Base-by-base conservation (phyloP, 2,113 vertebrate species). In the Oreotrochilus melanogaster region DNA sequence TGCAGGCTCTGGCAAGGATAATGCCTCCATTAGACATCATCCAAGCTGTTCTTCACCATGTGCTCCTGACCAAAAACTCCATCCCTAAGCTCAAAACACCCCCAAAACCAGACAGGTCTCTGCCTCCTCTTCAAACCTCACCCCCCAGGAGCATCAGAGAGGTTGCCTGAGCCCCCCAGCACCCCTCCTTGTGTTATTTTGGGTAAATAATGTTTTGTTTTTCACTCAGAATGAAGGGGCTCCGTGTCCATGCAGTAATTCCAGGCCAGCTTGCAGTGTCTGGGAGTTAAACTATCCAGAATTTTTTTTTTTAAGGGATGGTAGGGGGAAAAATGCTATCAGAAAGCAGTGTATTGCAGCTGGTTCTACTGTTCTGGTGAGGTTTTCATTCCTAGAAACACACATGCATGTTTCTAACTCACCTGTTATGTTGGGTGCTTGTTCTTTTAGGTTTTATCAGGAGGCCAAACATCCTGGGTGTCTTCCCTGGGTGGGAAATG, bases 21-120 rank as follows among this genome's bases (percentile, higher is more conserved):
- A 15, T 53, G 19, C 24, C 12, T 54, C 45, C 39, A 10, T 50
- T 12, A 7, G 4, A 1, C 35, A 10, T n/a, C 57, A 14, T 6
- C 75, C 65, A 31, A 74, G 56, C 56, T 12, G 25, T 45, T 58
- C 70, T 27, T 86, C 1, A 0, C 37, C 10, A 0, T 8, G 0
- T 4, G 31, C 24, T 11, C 47, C 50, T 42, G 69, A 27, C 37
- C 21, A 0, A 2, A 5, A 43, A 15, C 6, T n/a, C 58, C 23
- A 9, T 12, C 79, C 42, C 25, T 3, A 0, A 70, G 42, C 51
- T 57, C 51, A 28, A 25, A 93, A 65, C 30, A 8, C 17, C 47
- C 74, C 27, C 65, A 57, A 23, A 88, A 53, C 0, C 58, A n/a
- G 17, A 19, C 80, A 73, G 56, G 37, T n/a, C 31, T 56, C 62